These are phyloP conservation scores for Phyllotreta cruciferae DNA, from an alignment of 2,888 invertebrate genomes.

Conservation along the genomic window DNA sequence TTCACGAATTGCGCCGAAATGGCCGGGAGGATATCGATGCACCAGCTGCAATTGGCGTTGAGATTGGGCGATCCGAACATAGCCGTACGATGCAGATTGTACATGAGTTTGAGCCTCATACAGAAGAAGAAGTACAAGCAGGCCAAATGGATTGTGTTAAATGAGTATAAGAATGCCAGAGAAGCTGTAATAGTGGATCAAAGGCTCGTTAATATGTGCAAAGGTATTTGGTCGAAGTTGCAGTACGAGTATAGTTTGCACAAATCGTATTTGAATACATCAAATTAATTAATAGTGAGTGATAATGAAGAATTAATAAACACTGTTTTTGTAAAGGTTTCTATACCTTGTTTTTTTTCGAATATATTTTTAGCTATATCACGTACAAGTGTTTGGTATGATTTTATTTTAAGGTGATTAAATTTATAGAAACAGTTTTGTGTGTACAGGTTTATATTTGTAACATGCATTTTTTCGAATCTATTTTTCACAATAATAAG, in stretches of 20 bases:
- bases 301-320: too few species aligned
- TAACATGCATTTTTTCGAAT: too few species aligned
- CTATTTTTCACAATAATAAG: constrained; percentile 19
- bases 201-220: constrained; percentile 80
- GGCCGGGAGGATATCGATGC: constrained; percentile 86
- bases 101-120: constrained; percentile 85
- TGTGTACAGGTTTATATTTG: neutral
- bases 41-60: constrained; percentile 82
- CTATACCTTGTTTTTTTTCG: too few species aligned
- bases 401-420: constrained; percentile 21
- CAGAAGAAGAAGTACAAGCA: constrained; percentile 76
- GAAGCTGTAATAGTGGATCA: constrained; percentile 62
- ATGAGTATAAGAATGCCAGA: constrained; percentile 63
- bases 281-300: too few species aligned
- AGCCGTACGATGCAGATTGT: constrained; percentile 84
- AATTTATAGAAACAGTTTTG: constrained; percentile 43
- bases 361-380: too few species aligned
- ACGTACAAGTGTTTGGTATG: too few species aligned
- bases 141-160: constrained; percentile 69
- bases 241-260: constrained; percentile 63
- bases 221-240: constrained; percentile 85
- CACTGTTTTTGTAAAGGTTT: too few species aligned
- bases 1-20: constrained; percentile 81
- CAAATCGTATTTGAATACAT: too few species aligned
- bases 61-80: constrained; percentile 83